Evolutionary conservation across 2,113 vertebrate species (phyloP), one percentile per base, ranked within the genome.

Genomic region (Sebastes fasciatus): DNA sequence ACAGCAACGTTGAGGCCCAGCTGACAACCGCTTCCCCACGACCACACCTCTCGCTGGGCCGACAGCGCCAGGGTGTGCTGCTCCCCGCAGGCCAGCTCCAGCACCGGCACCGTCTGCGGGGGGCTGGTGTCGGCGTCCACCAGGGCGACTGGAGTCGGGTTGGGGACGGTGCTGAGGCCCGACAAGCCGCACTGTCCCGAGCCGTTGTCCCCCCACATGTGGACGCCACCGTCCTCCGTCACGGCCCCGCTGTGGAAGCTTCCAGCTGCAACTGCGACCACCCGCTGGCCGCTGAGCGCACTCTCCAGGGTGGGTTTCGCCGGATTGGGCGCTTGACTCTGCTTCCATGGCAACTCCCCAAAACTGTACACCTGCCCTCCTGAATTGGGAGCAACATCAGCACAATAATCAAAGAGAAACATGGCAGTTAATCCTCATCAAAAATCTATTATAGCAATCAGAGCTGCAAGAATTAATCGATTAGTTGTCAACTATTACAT

Each of bases 191-290:
- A 99, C 82, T 99, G 98, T n/a, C 98, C 98, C 0, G 96, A 94
- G 4, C 93, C 84, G 73, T 99, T 99, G 88, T 97, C 95, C 13
- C 98, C 98, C 98, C 98, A 99, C 98, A 99, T 99, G 94, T 97
- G 98, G 12, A 97, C 96, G 0, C 93, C 89, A 0, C 98, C 98
- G 2, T 96, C 95, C 70, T 98, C 97, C 0, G 98, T 98, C 86
- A 99, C 97, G 0, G 96, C 98, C 23, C 98, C 98, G 2, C 89
- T 97, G 86, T 99, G 98, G 92, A 96, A 96, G 89, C 96, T 96
- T 21, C 98, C 98, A 0, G 98, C 96, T 1, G 97, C 97, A n/a
- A 99, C 96, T 0, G 94, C 92, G 40, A 97, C 94, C 49, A 99
- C 95, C 1, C 84, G 92, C 78, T 97, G 96, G 2, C 97, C 97